Evolutionary conservation across 2,888 invertebrate genomes (phyloP).

Genomic region (Mechanitis mazaeus): DNA sequence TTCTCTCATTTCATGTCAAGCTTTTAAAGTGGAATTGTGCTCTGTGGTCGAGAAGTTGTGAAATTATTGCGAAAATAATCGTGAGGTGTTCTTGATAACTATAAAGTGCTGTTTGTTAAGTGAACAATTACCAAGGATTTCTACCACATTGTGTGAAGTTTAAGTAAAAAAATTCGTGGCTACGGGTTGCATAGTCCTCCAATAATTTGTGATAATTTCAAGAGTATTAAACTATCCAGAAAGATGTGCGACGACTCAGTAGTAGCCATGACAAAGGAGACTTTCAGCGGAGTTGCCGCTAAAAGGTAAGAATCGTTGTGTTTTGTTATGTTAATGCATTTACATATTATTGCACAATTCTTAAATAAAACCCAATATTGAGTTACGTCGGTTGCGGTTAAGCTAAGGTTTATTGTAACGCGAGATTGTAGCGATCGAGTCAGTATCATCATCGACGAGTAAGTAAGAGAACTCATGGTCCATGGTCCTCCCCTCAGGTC

Average conservation of each 20-base stretch:
- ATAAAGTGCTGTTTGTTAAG: conserved; percentile 33
- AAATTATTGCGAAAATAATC: conserved; percentile 69
- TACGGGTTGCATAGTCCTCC: conserved; percentile 39
- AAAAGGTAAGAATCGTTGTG: conserved; percentile 56
- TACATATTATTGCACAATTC: neutral
- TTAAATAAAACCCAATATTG: neutral
- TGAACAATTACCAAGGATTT: conserved; percentile 31
- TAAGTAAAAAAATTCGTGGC: conserved; percentile 42
- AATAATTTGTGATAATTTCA: conserved; percentile 55
- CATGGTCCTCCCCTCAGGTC: conserved; percentile 40
- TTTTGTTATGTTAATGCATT: conserved; percentile 12
- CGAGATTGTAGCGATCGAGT: neutral
- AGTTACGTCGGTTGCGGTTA: neutral
- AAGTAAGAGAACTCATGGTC: too few species aligned
- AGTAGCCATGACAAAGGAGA: conserved; percentile 65
- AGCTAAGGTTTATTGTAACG: neutral
- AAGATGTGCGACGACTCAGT: conserved; percentile 70
- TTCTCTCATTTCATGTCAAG: conserved; percentile 45
- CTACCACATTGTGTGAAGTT: conserved; percentile 44
- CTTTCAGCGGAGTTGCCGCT: conserved; percentile 67
- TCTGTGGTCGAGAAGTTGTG: conserved; percentile 50
- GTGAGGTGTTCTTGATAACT: conserved; percentile 24
- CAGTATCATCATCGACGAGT: too few species aligned
- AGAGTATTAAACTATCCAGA: conserved; percentile 52
- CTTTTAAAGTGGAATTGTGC: conserved; percentile 46